Evolutionary conservation across 1,140 invertebrate species (phyloP).

Genomic region (Bombus superbus): DNA sequence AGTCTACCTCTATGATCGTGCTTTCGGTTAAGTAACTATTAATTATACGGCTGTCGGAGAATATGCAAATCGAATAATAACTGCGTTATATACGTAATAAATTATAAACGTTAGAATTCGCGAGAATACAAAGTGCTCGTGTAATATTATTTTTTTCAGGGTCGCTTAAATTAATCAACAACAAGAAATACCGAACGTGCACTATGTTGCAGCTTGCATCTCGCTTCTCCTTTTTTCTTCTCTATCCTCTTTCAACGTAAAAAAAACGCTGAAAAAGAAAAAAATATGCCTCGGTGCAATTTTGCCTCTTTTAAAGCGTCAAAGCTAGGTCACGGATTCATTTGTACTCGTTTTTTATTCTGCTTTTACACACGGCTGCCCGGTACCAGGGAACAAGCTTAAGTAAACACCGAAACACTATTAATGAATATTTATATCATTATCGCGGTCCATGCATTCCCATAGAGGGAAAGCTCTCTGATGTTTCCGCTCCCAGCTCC

Average conservation of each 20-base stretch:
- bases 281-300: not conserved
- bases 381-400: not conserved
- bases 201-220: not conserved
- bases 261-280: not conserved
- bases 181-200: not conserved
- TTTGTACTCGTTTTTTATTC: slow-evolving; percentile 35
- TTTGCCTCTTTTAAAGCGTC: slow-evolving; percentile 19
- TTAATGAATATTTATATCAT: slow-evolving; percentile 69
- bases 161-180: not conserved
- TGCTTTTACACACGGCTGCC: slow-evolving; percentile 31
- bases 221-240: not conserved
- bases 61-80: slow-evolving; percentile 34
- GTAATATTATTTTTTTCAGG: not conserved
- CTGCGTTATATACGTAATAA: not conserved
- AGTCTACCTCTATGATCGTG: not conserved
- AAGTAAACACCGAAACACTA: slow-evolving; percentile 12
- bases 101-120: not conserved
- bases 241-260: not conserved
- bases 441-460: slow-evolving; percentile 42
- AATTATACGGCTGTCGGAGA: not conserved
- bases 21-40: not conserved
- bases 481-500: not conserved
- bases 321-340: slow-evolving; percentile 39
- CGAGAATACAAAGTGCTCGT: not conserved
- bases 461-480: slow-evolving; percentile 46